A percentile compares a stretch with the other conserved stretches of the same genome.
Conservation (phyloP, 35 echinoderm and acorn worm genomes). For the Chiridota heheva region DNA sequence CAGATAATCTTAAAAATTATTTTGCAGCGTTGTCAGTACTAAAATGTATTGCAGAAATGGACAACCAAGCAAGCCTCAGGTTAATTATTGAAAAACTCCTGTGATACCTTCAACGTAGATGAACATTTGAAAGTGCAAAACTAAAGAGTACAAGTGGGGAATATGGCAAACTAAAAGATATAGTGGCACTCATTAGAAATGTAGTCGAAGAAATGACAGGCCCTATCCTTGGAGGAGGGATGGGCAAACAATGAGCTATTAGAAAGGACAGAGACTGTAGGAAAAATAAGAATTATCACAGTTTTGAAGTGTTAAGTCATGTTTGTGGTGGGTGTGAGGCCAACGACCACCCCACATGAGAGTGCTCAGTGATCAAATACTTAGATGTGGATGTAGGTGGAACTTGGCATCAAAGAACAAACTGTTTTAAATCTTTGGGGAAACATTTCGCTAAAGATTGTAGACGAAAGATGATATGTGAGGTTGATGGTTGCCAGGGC, state of each 20-base stretch:
- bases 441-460: constrained; percentile 12
- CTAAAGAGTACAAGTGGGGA: not conserved
- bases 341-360: not conserved
- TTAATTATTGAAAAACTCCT: constrained; percentile 12
- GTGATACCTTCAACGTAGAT: constrained; percentile 10
- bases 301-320: not conserved
- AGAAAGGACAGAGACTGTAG: not conserved
- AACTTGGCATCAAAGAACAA: constrained; percentile 7
- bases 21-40: not conserved
- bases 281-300: not conserved
- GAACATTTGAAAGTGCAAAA: not conserved
- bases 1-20: constrained; percentile 18
- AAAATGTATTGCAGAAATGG: not conserved
- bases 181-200: not conserved
- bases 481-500: constrained; percentile 18
- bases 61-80: not conserved
- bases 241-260: not conserved
- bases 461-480: not conserved
- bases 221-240: not conserved
- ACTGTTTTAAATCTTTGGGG: constrained; percentile 41
- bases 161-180: not conserved
- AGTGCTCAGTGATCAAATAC: constrained; percentile 1
- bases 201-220: constrained; percentile 12
- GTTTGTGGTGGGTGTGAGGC: not conserved
- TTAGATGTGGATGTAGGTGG: constrained; percentile 22